phyloP scores from a whole-genome alignment of 2,888 invertebrate species.

The Adelphocoris suturalis region DNA sequence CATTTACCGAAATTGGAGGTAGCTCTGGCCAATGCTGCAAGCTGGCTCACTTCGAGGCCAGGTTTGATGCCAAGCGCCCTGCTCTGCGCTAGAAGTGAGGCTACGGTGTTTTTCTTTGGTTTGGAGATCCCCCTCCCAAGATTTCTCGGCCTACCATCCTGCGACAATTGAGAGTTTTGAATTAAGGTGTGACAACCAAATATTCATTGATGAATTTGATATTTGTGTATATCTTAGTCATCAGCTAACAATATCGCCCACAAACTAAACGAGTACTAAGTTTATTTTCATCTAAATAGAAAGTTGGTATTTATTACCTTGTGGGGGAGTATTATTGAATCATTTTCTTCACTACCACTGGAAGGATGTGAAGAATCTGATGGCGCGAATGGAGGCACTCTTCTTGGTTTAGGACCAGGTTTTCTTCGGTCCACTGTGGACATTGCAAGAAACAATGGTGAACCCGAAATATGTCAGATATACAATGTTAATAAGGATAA shows the following conservation, averaged over 20 bases:
- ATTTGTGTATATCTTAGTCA: too few species aligned
- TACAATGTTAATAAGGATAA: too few species aligned
- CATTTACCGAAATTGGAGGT: slow-evolving; percentile 62
- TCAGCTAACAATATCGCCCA: too few species aligned
- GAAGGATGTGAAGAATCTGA: slow-evolving; percentile 83
- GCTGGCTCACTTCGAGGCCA: slow-evolving; percentile 74
- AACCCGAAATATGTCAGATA: neutral
- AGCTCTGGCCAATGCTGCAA: slow-evolving; percentile 72
- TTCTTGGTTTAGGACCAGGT: slow-evolving; percentile 85
- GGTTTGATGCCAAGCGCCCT: slow-evolving; percentile 84
- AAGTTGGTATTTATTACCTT: slow-evolving; percentile 70
- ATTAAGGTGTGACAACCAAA: too few species aligned
- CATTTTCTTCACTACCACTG: slow-evolving; percentile 78
- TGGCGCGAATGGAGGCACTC: slow-evolving; percentile 80
- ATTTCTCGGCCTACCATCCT: slow-evolving; percentile 90
- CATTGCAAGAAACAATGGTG: neutral
- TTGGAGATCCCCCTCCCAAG: slow-evolving; percentile 92
- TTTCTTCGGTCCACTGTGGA: slow-evolving; percentile 84
- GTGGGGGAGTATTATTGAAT: slow-evolving; percentile 72
- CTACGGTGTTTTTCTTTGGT: slow-evolving; percentile 95
- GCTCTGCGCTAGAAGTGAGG: slow-evolving; percentile 91
- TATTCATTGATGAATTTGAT: too few species aligned
- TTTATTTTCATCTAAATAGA: too few species aligned
- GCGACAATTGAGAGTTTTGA: neutral
- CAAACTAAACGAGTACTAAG: too few species aligned